A percentile compares a stretch with the other conserved stretches of the same genome.
Evolutionary conservation across 2,113 vertebrate species (phyloP).

Genomic region (Peromyscus polionotus): DNA sequence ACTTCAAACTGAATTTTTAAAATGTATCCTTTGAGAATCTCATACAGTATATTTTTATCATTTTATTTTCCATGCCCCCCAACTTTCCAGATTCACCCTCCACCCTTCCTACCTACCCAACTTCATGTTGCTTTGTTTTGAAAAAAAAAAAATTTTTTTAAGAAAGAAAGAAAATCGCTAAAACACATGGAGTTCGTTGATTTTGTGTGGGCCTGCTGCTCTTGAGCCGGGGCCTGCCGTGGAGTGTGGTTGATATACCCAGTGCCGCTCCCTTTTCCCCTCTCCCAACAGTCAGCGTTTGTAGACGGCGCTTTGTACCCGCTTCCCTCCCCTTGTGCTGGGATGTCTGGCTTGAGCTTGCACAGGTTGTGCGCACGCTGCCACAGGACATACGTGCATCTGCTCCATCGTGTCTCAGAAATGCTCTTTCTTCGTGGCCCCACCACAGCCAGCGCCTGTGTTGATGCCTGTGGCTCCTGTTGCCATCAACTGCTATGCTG

Average conservation of each 20-base stretch:
- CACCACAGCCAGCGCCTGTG: no score
- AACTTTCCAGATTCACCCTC: neutral
- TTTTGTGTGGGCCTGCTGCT: no score
- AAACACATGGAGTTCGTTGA: neutral
- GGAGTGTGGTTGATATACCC: neutral
- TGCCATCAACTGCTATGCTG: no score
- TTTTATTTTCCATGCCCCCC: neutral
- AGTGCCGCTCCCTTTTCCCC: neutral
- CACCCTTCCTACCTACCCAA: neutral
- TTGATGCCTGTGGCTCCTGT: no score
- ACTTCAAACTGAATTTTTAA: neutral
- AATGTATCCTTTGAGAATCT: neutral
- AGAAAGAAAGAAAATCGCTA: neutral
- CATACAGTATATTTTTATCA: neutral
- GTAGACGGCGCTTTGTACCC: neutral
- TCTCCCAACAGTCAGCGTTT: no score
- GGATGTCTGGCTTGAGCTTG: neutral
- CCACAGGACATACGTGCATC: neutral
- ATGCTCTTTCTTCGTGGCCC: neutral
- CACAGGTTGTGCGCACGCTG: neutral
- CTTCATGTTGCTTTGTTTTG: neutral
- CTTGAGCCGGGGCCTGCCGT: neutral
- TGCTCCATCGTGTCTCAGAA: neutral
- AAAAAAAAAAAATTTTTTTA: neutral
- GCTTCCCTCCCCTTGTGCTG: neutral